phyloP scores from a whole-genome alignment of 2,113 vertebrate genomes.

The Phainopepla nitens region DNA sequence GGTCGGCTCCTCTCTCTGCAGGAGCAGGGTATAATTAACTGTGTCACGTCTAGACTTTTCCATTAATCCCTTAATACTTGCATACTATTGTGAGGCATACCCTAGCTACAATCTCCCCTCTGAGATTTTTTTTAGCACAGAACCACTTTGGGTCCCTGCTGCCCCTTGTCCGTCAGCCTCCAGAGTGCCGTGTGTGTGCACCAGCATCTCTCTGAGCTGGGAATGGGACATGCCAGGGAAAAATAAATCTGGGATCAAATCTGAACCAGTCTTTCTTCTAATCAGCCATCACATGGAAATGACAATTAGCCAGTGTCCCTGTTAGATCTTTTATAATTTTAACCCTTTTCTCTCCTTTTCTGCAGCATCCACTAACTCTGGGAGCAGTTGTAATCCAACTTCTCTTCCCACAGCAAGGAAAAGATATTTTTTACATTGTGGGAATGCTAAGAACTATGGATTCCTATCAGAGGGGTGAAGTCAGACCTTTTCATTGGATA shows the following conservation, averaged over 20 bases:
- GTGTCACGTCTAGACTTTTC: background rate
- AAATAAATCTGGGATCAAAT: background rate
- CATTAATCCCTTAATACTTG: background rate
- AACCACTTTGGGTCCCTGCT: background rate
- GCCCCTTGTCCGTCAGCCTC: background rate
- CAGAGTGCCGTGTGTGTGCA: accelerated
- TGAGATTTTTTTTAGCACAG: background rate
- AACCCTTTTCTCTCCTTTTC: background rate
- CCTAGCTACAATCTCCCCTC: background rate
- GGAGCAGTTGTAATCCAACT: background rate
- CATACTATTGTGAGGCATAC: background rate
- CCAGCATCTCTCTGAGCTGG: background rate
- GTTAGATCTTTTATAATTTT: background rate
- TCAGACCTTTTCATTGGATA: background rate
- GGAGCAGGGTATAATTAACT: background rate
- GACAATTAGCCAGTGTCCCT: background rate
- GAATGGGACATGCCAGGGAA: background rate
- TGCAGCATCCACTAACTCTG: background rate
- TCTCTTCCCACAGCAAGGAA: background rate
- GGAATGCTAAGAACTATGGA: background rate
- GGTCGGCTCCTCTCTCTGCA: background rate
- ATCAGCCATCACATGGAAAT: background rate
- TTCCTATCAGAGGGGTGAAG: background rate
- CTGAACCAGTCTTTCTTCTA: background rate
- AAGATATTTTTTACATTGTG: background rate